Base-by-base conservation (phyloP, 2,888 invertebrate genomes). In the Ligdia adustata region DNA sequence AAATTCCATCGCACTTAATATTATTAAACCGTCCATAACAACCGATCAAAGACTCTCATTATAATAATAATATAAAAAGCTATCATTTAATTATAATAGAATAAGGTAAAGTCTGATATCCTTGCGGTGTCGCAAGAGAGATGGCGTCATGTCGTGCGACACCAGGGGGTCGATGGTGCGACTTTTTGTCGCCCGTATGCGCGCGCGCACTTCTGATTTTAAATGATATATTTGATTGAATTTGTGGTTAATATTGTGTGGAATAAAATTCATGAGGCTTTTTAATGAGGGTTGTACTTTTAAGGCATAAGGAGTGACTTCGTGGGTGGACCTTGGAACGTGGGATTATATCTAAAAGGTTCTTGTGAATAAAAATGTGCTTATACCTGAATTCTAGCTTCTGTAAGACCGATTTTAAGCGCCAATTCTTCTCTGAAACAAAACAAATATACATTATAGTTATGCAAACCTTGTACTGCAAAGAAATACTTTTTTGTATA, bases 401-500 rank as follows among this genome's bases (percentile, higher is more conserved):
- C 98, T 27, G 97, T 98, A 57, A 98, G 91, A 66, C 97, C 97
- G 72, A 98, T 97, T 91, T 97, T 97, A 92, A 97, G 93, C 27
- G 98, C 98, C 52, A 98, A 91, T 82, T 98, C 98, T 87, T 98
- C 97, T 90, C 98, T 96, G 94, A 42, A 95, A 94, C 82, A 89
- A 86, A 77, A 64, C 63, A 66, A 9, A 22, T 9, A 26, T 15
- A 14, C 14, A 1, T 24, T 27, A 22, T 4, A 5, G 15, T 1
- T 12, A 9, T 9, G 9, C 1, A n/a, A n/a, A n/a, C n/a, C n/a
- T n/a, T n/a, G n/a, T n/a, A n/a, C n/a, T n/a, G n/a, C n/a, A n/a
- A n/a, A n/a, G n/a, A n/a, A n/a, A n/a, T n/a, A n/a, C n/a, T n/a
- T n/a, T n/a, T n/a, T n/a, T n/a, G n/a, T n/a, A n/a, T n/a, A n/a